These are phyloP conservation scores for Ylistrum balloti DNA, from an alignment of 1,140 invertebrate species.

Conservation along the genomic window DNA sequence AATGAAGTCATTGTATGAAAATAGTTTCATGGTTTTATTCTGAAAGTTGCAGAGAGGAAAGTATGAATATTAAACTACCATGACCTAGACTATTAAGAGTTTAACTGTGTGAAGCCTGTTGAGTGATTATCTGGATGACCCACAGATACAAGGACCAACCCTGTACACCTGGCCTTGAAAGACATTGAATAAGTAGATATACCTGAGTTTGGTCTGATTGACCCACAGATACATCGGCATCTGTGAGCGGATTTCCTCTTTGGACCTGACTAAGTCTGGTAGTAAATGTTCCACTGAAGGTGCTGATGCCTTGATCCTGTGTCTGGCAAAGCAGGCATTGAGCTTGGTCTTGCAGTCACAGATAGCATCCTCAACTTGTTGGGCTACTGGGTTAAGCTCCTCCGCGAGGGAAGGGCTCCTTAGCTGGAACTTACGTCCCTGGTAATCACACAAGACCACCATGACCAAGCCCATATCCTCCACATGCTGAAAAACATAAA, in stretches of 20 bases:
- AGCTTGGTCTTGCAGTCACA: constrained; percentile 69
- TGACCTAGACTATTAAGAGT: too few species aligned
- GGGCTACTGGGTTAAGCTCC: constrained; percentile 52
- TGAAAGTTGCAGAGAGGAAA: too few species aligned
- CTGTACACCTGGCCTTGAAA: too few species aligned
- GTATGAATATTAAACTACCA: too few species aligned
- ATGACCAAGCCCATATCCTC: constrained; percentile 70
- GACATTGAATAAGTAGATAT: too few species aligned
- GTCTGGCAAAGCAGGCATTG: constrained; percentile 71
- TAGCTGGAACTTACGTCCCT: constrained; percentile 75
- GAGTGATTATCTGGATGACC: too few species aligned
- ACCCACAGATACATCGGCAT: constrained; percentile 77
- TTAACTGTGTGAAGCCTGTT: too few species aligned
- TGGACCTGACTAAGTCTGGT: constrained; percentile 72
- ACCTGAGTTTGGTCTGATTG: constrained; percentile 76
- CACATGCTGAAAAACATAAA: constrained; percentile 61
- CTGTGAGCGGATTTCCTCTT: constrained; percentile 64
- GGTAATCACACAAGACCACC: constrained; percentile 77
- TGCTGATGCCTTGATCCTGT: constrained; percentile 67
- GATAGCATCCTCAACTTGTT: constrained; percentile 72
- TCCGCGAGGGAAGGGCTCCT: constrained; percentile 64
- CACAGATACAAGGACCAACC: too few species aligned
- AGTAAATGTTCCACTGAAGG: constrained; percentile 73
- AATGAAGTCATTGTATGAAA: too few species aligned
- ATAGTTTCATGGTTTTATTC: too few species aligned